Evolutionary conservation across 2,113 vertebrate genomes (phyloP), one percentile per base, ranked within the genome.

Genomic region (Lagopus muta): DNA sequence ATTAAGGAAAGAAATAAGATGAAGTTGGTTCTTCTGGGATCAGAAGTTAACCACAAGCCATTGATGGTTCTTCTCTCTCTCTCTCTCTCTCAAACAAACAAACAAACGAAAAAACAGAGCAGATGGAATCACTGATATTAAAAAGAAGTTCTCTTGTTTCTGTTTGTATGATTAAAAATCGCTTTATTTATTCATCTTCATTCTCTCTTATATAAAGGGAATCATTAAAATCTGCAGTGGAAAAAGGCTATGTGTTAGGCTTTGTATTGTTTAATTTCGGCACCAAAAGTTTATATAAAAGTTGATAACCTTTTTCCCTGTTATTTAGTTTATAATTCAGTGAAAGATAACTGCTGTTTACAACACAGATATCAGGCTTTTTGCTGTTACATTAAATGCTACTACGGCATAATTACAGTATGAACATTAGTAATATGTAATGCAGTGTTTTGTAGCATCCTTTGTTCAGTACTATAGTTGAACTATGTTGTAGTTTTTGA

Each of bases 1-100:
- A 95, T 94, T 95, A 95, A 90, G 61, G 38, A 85, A 95, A 91
- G 74, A 67, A 93, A 57, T 91, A 90, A 91, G 8, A 94, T 75
- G 91, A 90, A 54, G 85, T 82, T 80, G 24, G 36, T 91, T 94
- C 69, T 65, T 95, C 62, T 87, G 62, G 50, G 82, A 92, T 85
- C 92, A 88, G 58, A 96, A 95, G 65, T 89, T 88, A 89, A 82
- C 27, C 86, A 58, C 22, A 91, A 87, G 52, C 20, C 62, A 73
- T 43, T 89, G n/a, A 93, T 93, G 78, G 38, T 43, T 21, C 87
- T 86, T 83, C 17, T 77, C 34, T 38, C 38, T 38, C 10, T 38
- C 36, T 36, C 36, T 38, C 38, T 38, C 36, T 38, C 36, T 38
- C 40, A 42, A 42, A 15, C 13, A 42, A 42, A 15, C 13, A 42